Evolutionary conservation across 1,140 invertebrate species (phyloP), one percentile per base, ranked within the genome.

Genomic region (Papilio machaon): DNA sequence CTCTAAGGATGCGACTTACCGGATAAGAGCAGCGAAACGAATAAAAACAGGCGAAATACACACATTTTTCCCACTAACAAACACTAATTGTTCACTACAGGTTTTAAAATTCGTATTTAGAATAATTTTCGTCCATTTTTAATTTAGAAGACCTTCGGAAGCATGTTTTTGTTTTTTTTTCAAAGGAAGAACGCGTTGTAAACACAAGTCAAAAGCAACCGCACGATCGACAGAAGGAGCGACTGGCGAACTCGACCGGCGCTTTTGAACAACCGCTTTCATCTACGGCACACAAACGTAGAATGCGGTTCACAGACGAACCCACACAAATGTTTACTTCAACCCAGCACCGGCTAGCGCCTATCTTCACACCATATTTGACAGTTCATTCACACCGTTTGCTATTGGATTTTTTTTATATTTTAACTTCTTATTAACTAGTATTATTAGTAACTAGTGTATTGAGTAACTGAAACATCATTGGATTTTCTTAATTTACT

Each of bases 351-450:
- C 23, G 23, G 92, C 92, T 91, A 90, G 88, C 83, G 80, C 88
- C 90, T 90, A 92, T 90, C 90, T 92, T 93, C 92, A 91, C 84
- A 82, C 79, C 84, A 87, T 88, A 92, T 91, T 92, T 92, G 91
- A 92, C 89, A 92, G 91, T 91, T 92, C 91, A 92, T 92, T 91
- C 87, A 92, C 89, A 88, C 85, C 82, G 60, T 15, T 74, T 84
- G 10, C 74, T 46, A 79, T 84, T 52, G 64, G 78, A 9, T 9
- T 23, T 30, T 30, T 11, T 67, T 64, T 13, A 64, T 67, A 35
- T 30, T 67, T 67, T 35, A 15, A 7, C 23, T 30, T 23, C 13
- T 54, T 54, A 54, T 64, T 11, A 4, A 30, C 13, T 30, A 13
- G 35, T 3, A 11, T 10, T 8, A 23, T n/a, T n/a, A n/a, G n/a